phyloP scores from a whole-genome alignment of 2,888 invertebrate species.

The Formica aserva region DNA sequence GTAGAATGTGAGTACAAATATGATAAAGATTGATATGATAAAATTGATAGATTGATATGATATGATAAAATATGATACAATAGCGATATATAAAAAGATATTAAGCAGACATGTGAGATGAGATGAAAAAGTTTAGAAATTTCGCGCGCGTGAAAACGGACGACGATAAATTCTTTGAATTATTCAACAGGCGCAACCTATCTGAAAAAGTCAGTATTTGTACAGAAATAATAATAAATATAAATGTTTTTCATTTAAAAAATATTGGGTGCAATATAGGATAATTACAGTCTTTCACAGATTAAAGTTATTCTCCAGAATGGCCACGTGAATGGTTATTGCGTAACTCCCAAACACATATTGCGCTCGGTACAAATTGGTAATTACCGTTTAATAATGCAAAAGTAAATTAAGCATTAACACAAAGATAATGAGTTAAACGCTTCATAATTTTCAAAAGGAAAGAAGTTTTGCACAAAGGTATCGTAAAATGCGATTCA shows the following conservation, averaged over 20 bases:
- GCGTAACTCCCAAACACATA: background rate
- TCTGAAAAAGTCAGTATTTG: constrained; percentile 14
- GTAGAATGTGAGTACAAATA: constrained; percentile 27
- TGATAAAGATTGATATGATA: constrained; percentile 3
- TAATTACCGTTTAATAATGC: constrained; percentile 12
- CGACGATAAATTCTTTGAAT: constrained; percentile 7
- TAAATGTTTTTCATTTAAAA: background rate
- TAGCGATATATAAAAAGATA: constrained; percentile 23
- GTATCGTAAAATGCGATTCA: constrained; percentile 28
- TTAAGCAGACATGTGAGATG: constrained; percentile 3
- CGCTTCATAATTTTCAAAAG: constrained; percentile 20
- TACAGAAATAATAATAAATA: background rate
- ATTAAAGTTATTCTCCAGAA: constrained; percentile 1
- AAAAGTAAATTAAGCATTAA: background rate
- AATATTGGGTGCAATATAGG: background rate
- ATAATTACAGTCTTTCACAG: background rate
- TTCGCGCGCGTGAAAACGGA: background rate
- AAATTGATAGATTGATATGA: too few species aligned
- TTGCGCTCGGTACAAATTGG: constrained; percentile 17
- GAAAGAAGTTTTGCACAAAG: background rate
- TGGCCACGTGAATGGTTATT: background rate
- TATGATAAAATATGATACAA: background rate
- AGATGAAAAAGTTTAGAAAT: constrained; percentile 21
- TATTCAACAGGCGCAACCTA: constrained; percentile 21
- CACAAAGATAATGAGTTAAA: constrained; percentile 16